Evolutionary conservation across 1,140 invertebrate species (phyloP), one percentile per base, ranked within the genome.

Genomic region (Drosophila bipectinata): DNA sequence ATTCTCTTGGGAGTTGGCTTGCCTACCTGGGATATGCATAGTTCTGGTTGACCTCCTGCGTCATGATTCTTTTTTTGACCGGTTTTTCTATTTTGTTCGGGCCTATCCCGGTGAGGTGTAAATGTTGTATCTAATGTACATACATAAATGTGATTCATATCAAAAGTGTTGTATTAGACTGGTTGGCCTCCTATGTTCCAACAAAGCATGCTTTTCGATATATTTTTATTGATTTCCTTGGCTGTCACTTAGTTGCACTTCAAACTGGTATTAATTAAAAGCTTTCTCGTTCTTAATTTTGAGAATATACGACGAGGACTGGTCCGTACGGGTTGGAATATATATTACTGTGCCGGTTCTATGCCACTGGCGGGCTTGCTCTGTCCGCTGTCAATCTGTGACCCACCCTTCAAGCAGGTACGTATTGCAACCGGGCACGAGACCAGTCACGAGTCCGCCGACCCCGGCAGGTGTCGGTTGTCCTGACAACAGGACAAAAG

Each of bases 401-500:
- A 61, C 69, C 26, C 53, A 44, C 68, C 49, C 54, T 55, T 41
- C 1, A 24, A 47, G 12, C 54, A 49, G 69, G 62, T 80, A 66
- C 2, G 34, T 37, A n/a, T 4, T 32, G 6, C 5, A 45, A 45
- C 5, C 21, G 55, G 8, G 6, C 45, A 61, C 41, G 44, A 63
- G 64, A 56, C 60, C 62, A 28, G 32, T 14, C 24, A 28, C 18
- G 24, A 55, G 61, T 32, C 6, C 64, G 62, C 62, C 54, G 62
- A 66, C 49, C 61, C 24, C 18, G 66, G 18, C 66, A 67, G 52
- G 66, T 69, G 66, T 30, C 14, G 9, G 80, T 89, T 85, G 85
- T 68, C 85, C 77, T 26, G 78, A 78, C 69, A 90, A 85, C 85
- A 37, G 53, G 5, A 37, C 32, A 6, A 10, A 41, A 12, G 12